Percentiles rank a stretch among this genome's conserved stretches.
These are phyloP conservation scores for Electrophaes corylata DNA, from an alignment of 2,888 invertebrate genomes.

Conservation along the genomic window DNA sequence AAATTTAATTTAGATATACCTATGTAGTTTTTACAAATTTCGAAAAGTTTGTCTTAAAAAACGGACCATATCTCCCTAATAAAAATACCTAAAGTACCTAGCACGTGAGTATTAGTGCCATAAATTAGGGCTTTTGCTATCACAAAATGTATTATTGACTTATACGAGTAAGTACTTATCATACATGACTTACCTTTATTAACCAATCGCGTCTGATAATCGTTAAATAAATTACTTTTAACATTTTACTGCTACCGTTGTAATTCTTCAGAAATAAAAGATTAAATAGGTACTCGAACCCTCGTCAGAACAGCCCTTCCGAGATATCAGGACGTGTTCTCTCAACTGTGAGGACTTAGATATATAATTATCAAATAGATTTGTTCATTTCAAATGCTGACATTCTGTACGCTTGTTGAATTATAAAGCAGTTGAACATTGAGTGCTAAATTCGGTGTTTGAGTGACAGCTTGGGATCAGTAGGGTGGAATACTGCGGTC, in stretches of 20 bases:
- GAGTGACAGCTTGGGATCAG: conserved; percentile 16
- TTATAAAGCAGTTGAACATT: conserved; percentile 37
- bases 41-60: too few relatives aligned
- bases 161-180: neutral
- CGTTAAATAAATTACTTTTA: conserved; percentile 2
- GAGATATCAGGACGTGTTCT: conserved; percentile 41
- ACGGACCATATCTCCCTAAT: too few relatives aligned
- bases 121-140: too few relatives aligned
- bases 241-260: conserved; percentile 26
- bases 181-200: neutral
- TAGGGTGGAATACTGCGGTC: neutral
- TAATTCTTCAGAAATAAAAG: conserved; percentile 49
- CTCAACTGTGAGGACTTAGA: conserved; percentile 43
- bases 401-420: conserved; percentile 42
- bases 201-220: conserved; percentile 9
- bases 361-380: conserved; percentile 52
- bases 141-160: neutral
- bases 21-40: too few relatives aligned
- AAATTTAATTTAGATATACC: too few relatives aligned
- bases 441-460: conserved; percentile 16
- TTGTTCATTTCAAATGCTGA: conserved; percentile 43
- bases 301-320: conserved; percentile 57
- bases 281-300: conserved; percentile 53
- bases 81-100: too few relatives aligned
- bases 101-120: too few relatives aligned